Percentiles rank a stretch among this genome's conserved stretches.
Evolutionary conservation across 2,797 vertebrate genomes (phyloP).

Genomic region (Arremon brunneinucha): DNA sequence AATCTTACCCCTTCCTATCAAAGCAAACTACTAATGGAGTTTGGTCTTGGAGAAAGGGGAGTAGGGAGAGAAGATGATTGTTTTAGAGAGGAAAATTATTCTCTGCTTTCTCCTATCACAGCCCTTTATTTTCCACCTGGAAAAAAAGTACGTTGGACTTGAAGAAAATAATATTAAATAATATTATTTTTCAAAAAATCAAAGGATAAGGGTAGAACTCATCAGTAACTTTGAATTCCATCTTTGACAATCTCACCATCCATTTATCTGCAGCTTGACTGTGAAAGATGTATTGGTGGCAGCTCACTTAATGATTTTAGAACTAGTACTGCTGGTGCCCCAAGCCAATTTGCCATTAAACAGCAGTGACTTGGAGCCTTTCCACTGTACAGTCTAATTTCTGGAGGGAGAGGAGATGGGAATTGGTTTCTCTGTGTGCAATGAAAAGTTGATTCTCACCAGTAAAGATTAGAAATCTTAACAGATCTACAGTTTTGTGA

Average conservation of each 20-base stretch:
- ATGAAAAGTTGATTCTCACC: conserved; percentile 31
- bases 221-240: background rate
- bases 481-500: background rate
- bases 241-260: background rate
- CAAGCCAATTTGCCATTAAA: conserved; percentile 58
- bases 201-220: background rate
- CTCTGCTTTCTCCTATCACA: background rate
- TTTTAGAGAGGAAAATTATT: background rate
- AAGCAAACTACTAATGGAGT: background rate
- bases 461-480: conserved; percentile 38
- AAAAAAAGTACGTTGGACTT: background rate
- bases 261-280: conserved; percentile 45
- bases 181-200: background rate
- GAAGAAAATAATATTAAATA: background rate
- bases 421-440: conserved; percentile 44
- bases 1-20: background rate
- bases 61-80: background rate
- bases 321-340: conserved; percentile 28
- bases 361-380: conserved; percentile 36
- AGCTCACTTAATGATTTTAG: conserved; percentile 61
- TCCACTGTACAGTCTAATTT: conserved; percentile 49
- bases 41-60: background rate
- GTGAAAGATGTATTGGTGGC: conserved; percentile 37
- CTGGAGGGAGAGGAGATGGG: conserved; percentile 11
- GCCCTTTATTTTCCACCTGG: background rate